Percentiles rank a stretch among this genome's conserved stretches.
Conservation (phyloP, 2,797 vertebrate genomes). For the Steatocranus sp. region DNA sequence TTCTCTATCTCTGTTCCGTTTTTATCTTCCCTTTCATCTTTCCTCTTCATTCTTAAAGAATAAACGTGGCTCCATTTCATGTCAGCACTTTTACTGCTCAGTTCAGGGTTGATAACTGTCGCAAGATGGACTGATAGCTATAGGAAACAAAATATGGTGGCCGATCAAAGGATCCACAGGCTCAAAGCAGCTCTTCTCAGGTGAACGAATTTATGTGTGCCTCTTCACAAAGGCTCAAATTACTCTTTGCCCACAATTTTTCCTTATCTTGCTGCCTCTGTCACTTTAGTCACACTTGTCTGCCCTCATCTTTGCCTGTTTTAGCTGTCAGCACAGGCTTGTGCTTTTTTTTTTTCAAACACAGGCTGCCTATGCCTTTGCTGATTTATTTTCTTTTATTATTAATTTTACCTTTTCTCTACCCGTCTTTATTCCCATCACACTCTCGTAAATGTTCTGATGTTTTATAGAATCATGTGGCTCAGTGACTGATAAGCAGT, state of each 20-base stretch:
- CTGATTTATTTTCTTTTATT: slow-evolving; percentile 13
- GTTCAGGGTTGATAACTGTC: background rate
- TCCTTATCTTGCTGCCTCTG: slow-evolving; percentile 15
- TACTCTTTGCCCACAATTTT: slow-evolving; percentile 4
- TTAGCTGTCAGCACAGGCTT: background rate
- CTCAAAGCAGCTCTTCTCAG: slow-evolving; percentile 4
- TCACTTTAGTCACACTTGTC: slow-evolving; percentile 11
- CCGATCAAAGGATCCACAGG: background rate
- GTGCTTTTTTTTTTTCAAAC: background rate
- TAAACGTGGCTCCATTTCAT: background rate
- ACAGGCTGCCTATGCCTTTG: background rate
- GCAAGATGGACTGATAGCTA: slow-evolving; percentile 3
- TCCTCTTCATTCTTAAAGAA: background rate
- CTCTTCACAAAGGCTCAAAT: slow-evolving; percentile 30
- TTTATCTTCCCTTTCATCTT: background rate
- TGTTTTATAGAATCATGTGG: slow-evolving; percentile 14
- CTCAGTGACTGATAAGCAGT: slow-evolving; percentile 36
- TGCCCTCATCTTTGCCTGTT: background rate
- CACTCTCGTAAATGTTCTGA: slow-evolving; percentile 6
- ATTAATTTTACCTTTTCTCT: background rate
- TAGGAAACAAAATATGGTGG: slow-evolving; percentile 16
- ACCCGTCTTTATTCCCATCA: background rate
- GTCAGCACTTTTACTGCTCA: background rate
- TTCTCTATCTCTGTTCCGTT: background rate
- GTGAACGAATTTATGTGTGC: slow-evolving; percentile 10